Conservation (phyloP, 2,113 vertebrate genomes). For the Theristicus caerulescens region DNA sequence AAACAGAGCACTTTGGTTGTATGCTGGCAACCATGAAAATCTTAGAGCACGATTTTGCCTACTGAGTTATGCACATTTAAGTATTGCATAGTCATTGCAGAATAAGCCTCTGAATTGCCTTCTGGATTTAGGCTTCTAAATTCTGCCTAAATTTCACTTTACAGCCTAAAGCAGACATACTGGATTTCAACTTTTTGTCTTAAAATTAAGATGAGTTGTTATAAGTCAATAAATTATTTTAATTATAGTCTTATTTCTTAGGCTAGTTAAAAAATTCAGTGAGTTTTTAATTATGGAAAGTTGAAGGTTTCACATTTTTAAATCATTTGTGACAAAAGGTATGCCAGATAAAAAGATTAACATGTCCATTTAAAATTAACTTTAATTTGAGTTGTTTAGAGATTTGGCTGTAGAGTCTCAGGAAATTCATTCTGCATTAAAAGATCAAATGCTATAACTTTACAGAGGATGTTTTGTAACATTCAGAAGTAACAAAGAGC, state of each 20-base stretch:
- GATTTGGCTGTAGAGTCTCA: neutral
- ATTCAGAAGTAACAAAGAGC: neutral
- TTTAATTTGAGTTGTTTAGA: neutral
- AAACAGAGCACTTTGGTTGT: neutral
- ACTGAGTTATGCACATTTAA: neutral
- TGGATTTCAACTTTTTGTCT: neutral
- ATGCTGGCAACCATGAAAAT: neutral
- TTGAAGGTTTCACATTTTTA: neutral
- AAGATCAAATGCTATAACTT: neutral
- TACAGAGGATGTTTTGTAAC: neutral
- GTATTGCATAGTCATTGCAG: neutral
- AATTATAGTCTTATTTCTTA: neutral
- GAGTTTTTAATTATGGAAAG: neutral
- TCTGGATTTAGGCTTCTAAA: neutral
- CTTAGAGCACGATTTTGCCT: neutral
- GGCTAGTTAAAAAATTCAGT: neutral
- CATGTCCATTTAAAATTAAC: neutral
- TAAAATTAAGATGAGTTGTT: neutral
- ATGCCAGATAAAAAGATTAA: neutral
- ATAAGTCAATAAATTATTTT: neutral
- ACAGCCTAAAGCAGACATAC: neutral
- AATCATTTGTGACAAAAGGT: neutral
- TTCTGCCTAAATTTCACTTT: neutral
- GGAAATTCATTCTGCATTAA: neutral
- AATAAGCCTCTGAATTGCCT: neutral